These are phyloP conservation scores for Bicyclus anynana DNA, from an alignment of 1,140 invertebrate species.

Conservation along the genomic window DNA sequence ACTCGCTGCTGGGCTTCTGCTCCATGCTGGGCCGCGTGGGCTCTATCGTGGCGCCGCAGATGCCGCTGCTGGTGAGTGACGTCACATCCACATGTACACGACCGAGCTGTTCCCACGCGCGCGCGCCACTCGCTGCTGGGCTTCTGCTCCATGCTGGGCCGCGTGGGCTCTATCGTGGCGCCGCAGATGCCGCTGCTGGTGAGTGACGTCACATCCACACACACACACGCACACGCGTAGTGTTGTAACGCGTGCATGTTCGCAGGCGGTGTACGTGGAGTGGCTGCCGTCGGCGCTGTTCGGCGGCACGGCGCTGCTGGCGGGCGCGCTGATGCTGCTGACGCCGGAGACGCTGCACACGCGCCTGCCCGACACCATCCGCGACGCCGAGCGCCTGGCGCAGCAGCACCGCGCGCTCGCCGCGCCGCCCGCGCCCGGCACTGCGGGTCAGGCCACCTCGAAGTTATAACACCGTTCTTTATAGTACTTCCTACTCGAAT, in stretches of 20 bases:
- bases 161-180: slow-evolving; percentile 84
- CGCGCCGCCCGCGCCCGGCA: no score
- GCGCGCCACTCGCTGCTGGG: slow-evolving; percentile 81
- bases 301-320: slow-evolving; percentile 80
- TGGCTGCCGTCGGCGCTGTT: slow-evolving; percentile 85
- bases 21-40: slow-evolving; percentile 85
- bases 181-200: slow-evolving; percentile 81
- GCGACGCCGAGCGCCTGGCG: slow-evolving; percentile 76
- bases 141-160: slow-evolving; percentile 83
- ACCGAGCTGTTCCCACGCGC: slow-evolving; percentile 86
- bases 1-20: slow-evolving; percentile 81
- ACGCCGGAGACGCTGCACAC: slow-evolving; percentile 83
- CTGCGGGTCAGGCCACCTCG: background rate
- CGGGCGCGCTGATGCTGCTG: slow-evolving; percentile 78
- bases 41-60: slow-evolving; percentile 84
- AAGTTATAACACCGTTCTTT: no score
- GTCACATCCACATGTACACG: slow-evolving; percentile 76
- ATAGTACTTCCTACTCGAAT: no score
- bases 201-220: slow-evolving; percentile 43
- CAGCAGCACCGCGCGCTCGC: background rate
- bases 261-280: slow-evolving; percentile 62
- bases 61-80: slow-evolving; percentile 75
- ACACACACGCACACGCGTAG: slow-evolving; percentile 85
- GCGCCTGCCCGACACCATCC: slow-evolving; percentile 82
- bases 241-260: no score